A percentile compares a stretch with the other conserved stretches of the same genome.
These are phyloP conservation scores for Trachelus tabidus DNA, from an alignment of 2,888 invertebrate genomes.

Conservation along the genomic window DNA sequence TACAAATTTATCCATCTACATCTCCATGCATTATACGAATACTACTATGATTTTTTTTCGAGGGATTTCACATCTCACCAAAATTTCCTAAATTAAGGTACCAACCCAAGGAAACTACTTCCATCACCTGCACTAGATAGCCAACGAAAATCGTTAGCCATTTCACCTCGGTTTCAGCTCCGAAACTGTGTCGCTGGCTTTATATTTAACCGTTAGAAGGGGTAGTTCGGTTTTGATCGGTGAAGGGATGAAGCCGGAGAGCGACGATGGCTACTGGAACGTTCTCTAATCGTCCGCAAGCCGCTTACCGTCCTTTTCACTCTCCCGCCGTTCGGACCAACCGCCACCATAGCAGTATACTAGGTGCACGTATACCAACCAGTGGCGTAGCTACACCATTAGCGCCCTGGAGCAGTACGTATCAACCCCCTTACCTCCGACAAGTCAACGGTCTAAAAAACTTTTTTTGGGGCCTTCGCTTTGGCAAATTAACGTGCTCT, in stretches of 20 bases:
- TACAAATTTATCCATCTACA: background rate
- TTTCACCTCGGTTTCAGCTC: background rate
- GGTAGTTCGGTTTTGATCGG: slow-evolving; percentile 41
- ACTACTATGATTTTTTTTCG: background rate
- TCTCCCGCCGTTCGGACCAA: slow-evolving; percentile 22
- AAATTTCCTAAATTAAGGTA: background rate
- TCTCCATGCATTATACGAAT: background rate
- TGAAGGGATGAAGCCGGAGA: slow-evolving; percentile 40
- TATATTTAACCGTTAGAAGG: slow-evolving; percentile 33
- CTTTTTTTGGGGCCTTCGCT: too few species aligned
- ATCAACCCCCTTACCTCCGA: too few species aligned
- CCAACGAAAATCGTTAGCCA: background rate
- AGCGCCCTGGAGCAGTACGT: too few species aligned
- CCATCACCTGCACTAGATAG: background rate
- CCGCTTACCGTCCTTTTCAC: slow-evolving; percentile 47
- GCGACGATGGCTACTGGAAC: slow-evolving; percentile 34
- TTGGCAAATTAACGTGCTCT: too few species aligned
- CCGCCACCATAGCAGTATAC: background rate
- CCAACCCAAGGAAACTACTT: background rate
- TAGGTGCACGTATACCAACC: background rate
- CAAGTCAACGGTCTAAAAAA: too few species aligned
- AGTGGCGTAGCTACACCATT: too few species aligned
- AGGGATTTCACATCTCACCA: background rate
- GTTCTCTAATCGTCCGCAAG: slow-evolving; percentile 55
- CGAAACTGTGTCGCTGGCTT: slow-evolving; percentile 13